Base-by-base conservation (phyloP, 2,888 invertebrate genomes). In the Hemaris fuciformis region DNA sequence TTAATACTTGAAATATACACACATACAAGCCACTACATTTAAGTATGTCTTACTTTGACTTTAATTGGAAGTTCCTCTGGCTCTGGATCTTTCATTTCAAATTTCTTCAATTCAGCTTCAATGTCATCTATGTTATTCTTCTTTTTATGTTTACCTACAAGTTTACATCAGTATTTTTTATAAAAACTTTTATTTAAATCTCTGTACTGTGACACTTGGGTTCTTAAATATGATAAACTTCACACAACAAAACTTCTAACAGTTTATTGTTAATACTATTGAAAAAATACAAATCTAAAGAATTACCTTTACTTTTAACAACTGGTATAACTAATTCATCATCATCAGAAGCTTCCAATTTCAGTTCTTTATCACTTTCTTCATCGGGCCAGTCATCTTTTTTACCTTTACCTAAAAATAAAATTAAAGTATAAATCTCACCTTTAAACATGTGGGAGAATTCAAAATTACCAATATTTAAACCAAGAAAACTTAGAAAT, bases 101-200 rank as follows among this genome's bases (percentile, higher is more conserved):
- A 87, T 70, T 89, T 89, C 71, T 89, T 91, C 61, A 91, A 73
- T 69, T 91, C 92, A 60, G 91, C 88, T 71, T 91, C 92, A 60
- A 93, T 77, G 66, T 91, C 90, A 69, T 91, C 89, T 66, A 89
- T 84, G 46, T 89, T 88, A 59, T 89, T 88, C 80, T 82, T 86
- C 79, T 84, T 88, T 79, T 85, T 90, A 65, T 84, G 79, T 75
- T 90, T 91, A 63, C 83, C 91, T 91, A 63, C 20, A 76, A 75
- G 8, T 4, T n/a, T 38, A n/a, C n/a, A n/a, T 34, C 8, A 3
- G 34, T 13, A 20, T 43, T 43, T 20, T 10, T 20, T 8, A 43
- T 20, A 3, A 43, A 0, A 3, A 22, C 43, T 20, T 10, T 5
- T 7, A n/a, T n/a, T n/a, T n/a, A n/a, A n/a, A n/a, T n/a, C n/a